Conservation (phyloP, 2,113 vertebrate genomes). For the Acinonyx jubatus region DNA sequence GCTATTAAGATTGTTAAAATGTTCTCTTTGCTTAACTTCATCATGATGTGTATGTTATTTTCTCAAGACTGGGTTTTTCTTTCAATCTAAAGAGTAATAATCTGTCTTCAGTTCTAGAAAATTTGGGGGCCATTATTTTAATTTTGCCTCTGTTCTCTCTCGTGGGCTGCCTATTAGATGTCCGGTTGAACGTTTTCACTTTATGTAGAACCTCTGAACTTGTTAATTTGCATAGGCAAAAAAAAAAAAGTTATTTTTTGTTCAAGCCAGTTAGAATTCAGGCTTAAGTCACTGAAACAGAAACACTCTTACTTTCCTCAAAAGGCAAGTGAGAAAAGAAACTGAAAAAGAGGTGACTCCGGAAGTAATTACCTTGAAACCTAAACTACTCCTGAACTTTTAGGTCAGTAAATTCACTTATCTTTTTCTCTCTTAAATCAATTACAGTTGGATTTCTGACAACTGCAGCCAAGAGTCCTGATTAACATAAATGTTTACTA, state of each 20-base stretch:
- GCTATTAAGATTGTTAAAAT: background rate
- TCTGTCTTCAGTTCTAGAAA: conserved; percentile 4
- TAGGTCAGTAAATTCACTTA: conserved; percentile 20
- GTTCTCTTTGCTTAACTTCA: background rate
- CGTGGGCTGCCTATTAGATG: background rate
- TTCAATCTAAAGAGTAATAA: background rate
- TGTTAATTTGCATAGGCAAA: background rate
- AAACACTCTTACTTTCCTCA: background rate
- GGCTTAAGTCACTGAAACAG: background rate
- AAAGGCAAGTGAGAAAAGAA: background rate
- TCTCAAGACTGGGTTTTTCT: background rate
- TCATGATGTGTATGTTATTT: background rate
- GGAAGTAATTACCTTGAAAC: background rate
- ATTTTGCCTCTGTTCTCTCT: background rate
- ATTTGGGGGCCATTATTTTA: background rate
- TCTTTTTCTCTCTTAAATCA: background rate
- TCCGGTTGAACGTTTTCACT: background rate
- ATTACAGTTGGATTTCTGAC: background rate
- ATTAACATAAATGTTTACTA: background rate
- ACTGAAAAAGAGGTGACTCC: background rate
- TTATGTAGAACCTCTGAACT: background rate
- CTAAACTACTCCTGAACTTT: background rate
- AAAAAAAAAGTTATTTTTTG: background rate
- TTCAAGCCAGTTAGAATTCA: background rate
- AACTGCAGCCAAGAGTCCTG: background rate